Percentiles rank a stretch among this genome's conserved stretches.
Evolutionary conservation across 1,140 invertebrate genomes (phyloP).

Genomic region (Bicyclus anynana): DNA sequence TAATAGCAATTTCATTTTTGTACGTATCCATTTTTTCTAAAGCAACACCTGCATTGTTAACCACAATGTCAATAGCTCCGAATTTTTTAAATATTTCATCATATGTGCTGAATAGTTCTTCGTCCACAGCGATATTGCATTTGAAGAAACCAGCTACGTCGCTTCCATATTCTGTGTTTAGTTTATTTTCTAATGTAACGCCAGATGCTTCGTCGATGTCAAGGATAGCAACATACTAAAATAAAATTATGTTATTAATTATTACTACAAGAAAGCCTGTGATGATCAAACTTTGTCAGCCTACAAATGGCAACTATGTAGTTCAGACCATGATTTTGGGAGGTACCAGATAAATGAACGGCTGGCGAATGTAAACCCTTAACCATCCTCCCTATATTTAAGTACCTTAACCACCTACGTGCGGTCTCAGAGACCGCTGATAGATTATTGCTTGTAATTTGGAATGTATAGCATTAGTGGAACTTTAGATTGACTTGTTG

Average conservation of each 20-base stretch:
- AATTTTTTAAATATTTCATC: slow-evolving; percentile 70
- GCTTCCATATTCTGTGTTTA: slow-evolving; percentile 28
- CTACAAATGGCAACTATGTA: too few relatives aligned
- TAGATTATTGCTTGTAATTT: too few relatives aligned
- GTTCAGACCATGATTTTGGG: too few relatives aligned
- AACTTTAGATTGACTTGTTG: too few relatives aligned
- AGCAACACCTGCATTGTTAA: slow-evolving; percentile 81
- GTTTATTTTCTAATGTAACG: slow-evolving; percentile 18
- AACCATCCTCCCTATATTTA: too few relatives aligned
- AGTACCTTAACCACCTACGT: too few relatives aligned
- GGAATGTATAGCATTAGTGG: too few relatives aligned
- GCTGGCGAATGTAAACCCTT: too few relatives aligned
- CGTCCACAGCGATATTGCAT: slow-evolving; percentile 81
- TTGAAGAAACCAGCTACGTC: slow-evolving; percentile 48
- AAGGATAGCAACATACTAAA: slow-evolving; percentile 8
- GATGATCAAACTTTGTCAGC: too few relatives aligned
- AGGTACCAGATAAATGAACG: too few relatives aligned
- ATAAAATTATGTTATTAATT: not conserved
- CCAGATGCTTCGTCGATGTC: slow-evolving; percentile 9
- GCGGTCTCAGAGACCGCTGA: too few relatives aligned
- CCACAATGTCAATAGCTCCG: slow-evolving; percentile 79
- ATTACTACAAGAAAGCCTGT: too few relatives aligned
- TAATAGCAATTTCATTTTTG: slow-evolving; percentile 39
- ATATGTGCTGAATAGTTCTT: slow-evolving; percentile 79
- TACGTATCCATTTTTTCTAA: slow-evolving; percentile 35